Conservation (phyloP, 2,797 vertebrate species). For the Streptopelia turtur region DNA sequence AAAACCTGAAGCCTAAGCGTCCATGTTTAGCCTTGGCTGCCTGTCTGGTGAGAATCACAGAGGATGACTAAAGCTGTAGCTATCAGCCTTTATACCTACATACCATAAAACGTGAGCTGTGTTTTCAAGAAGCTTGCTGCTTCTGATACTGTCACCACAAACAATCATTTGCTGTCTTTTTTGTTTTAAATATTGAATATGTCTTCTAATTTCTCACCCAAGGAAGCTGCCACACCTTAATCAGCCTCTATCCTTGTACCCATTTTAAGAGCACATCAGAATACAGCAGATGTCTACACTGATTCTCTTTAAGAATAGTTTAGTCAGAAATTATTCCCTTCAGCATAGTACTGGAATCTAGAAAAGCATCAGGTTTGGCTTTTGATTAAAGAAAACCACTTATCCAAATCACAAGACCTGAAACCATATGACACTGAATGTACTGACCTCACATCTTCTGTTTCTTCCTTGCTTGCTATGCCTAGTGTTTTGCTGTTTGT, state of each 20-base stretch:
- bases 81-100: background rate
- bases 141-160: background rate
- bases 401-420: background rate
- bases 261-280: background rate
- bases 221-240: background rate
- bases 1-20: background rate
- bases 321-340: background rate
- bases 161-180: background rate
- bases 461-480: background rate
- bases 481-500: background rate
- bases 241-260: background rate
- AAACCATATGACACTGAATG: background rate
- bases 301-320: background rate
- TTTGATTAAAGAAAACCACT: conserved; percentile 1
- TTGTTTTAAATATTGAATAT: background rate
- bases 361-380: background rate
- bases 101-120: background rate
- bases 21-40: background rate
- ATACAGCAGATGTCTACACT: background rate
- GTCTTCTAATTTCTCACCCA: background rate
- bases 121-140: background rate
- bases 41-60: background rate
- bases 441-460: background rate
- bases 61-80: background rate
- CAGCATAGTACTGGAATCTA: background rate